Base-by-base conservation (phyloP, 1,140 invertebrate species). In the Drosophila varians region DNA sequence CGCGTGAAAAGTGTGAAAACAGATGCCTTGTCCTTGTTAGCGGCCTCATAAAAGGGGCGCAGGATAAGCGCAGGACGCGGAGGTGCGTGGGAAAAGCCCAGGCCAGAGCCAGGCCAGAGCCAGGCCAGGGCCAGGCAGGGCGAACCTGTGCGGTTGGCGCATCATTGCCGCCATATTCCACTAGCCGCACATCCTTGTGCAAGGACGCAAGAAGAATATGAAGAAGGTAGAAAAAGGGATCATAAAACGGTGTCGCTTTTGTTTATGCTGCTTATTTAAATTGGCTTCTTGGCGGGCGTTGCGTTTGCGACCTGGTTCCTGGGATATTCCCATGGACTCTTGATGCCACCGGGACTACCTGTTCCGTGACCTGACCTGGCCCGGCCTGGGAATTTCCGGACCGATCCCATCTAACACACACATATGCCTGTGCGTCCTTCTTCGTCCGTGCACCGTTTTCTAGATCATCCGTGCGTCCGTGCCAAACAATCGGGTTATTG, bases 241-340 rank as follows among this genome's bases (percentile, higher is more conserved):
- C 75, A 73, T 84, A 84, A 86, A 86, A 68, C 40, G 54, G 18
- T 69, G 61, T 71, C 52, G 82, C 76, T 58, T n/a, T 87, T 87
- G 82, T 87, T 87, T 87, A 87, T 87, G 82, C 74, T 87, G 82
- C 82, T 87, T 87, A 87, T 87, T 87, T 87, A 87, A 87, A 87
- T 87, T 87, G 82, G 82, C 82, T 87, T 87, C 82, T 87, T 87
- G 82, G 82, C 82, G 82, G 77, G 82, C 77, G 76, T 75, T 53
- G 66, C n/a, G n/a, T n/a, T 75, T 53, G 66, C 73, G 21, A 72
- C 40, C 53, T 45, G 53, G 18, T 18, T 16, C 7, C 14, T 16
- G 38, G 38, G 38, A 16, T 38, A 38, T 38, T 11, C n/a, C 12
- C 12, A 38, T 42, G 16, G 16, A 18, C 16, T 19, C 16, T 1